phyloP scores from a whole-genome alignment of 2,888 invertebrate genomes.

The Chalcosyrphus nemorum region DNA sequence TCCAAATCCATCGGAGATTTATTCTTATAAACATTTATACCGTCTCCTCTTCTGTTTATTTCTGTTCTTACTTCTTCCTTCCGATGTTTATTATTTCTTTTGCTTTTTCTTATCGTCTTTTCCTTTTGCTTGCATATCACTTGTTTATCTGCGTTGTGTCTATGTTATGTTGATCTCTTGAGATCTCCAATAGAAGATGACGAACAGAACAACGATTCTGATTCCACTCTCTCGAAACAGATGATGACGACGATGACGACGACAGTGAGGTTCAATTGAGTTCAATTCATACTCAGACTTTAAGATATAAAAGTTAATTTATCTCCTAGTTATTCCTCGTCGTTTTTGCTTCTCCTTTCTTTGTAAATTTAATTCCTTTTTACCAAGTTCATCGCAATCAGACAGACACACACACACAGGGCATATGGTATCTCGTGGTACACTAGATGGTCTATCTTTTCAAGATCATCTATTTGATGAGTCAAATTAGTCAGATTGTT shows the following conservation, averaged over 20 bases:
- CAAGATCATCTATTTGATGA: slow-evolving; percentile 19
- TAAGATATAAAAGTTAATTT: slow-evolving; percentile 37
- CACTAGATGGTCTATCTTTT: neutral
- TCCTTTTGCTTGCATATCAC: neutral
- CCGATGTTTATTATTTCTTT: slow-evolving; percentile 13
- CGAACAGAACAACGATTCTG: neutral
- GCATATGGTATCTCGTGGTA: neutral
- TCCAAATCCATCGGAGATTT: too few species aligned
- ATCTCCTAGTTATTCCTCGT: slow-evolving; percentile 27
- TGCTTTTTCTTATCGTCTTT: neutral
- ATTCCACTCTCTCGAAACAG: neutral
- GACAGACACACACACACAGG: too few species aligned
- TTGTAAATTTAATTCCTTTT: slow-evolving; percentile 15
- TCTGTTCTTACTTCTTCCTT: neutral
- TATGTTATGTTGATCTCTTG: slow-evolving; percentile 7
- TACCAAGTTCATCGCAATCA: neutral
- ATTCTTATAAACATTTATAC: too few species aligned
- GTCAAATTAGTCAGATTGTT: slow-evolving; percentile 24
- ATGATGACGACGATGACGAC: slow-evolving; percentile 27
- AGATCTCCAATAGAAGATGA: neutral
- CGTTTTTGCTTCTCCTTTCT: neutral
- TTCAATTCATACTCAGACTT: slow-evolving; percentile 31
- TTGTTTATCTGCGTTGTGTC: neutral
- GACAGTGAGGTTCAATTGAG: slow-evolving; percentile 42
- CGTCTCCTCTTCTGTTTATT: too few species aligned